phyloP scores from a whole-genome alignment of 35 echinoderm and acorn worm genomes.

The Lytechinus variegatus region DNA sequence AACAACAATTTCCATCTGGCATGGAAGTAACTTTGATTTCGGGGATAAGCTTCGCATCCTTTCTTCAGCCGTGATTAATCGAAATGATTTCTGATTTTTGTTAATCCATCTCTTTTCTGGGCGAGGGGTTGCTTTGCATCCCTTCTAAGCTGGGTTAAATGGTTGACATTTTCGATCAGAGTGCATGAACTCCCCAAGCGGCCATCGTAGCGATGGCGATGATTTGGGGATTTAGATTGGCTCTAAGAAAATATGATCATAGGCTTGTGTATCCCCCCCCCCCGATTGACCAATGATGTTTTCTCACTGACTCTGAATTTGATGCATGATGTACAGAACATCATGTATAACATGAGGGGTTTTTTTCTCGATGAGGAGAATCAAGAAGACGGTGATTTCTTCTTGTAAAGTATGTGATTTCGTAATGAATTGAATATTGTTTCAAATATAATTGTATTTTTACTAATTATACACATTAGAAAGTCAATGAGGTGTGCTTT shows the following conservation, averaged over 20 bases:
- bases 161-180: constrained; percentile 10
- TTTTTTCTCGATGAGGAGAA: too few relatives aligned
- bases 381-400: too few relatives aligned
- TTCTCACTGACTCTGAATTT: not conserved
- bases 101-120: constrained; percentile 9
- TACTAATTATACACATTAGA: too few relatives aligned
- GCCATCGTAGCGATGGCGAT: not conserved
- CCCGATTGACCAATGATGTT: too few relatives aligned
- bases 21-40: not conserved
- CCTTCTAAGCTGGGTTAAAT: not conserved
- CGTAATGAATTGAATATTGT: too few relatives aligned
- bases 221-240: not conserved
- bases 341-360: too few relatives aligned
- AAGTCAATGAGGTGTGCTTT: too few relatives aligned
- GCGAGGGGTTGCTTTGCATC: not conserved
- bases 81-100: constrained; percentile 18
- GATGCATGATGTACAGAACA: not conserved
- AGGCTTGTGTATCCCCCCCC: too few relatives aligned
- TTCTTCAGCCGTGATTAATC: constrained; percentile 18
- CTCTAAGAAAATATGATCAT: not conserved
- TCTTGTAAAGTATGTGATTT: too few relatives aligned
- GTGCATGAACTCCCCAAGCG: constrained; percentile 18
- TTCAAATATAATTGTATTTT: too few relatives aligned
- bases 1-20: constrained; percentile 30
- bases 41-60: not conserved